A percentile compares a stretch with the other conserved stretches of the same genome.
These are phyloP conservation scores for Chromis chromis DNA, from an alignment of 2,797 vertebrate genomes.

Conservation along the genomic window DNA sequence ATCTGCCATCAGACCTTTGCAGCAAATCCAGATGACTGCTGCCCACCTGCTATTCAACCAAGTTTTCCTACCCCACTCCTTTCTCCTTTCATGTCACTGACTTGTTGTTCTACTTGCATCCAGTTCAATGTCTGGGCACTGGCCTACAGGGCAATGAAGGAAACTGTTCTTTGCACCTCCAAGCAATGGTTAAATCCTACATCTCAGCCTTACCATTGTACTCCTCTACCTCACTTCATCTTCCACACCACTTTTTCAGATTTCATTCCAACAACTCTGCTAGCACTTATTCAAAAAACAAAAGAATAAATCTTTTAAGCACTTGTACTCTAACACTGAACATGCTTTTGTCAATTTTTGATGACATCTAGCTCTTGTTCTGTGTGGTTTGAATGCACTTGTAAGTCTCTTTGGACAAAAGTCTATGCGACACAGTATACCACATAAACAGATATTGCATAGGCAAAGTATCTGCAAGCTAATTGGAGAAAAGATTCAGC, in stretches of 20 bases:
- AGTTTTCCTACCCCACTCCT: neutral
- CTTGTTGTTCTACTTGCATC: neutral
- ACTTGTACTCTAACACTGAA: neutral
- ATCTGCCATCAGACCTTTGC: neutral
- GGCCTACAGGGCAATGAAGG: neutral
- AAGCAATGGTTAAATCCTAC: neutral
- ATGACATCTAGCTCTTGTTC: neutral
- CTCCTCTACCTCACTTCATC: neutral
- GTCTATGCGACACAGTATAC: neutral
- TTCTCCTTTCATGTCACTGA: neutral
- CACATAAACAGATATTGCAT: too few relatives aligned
- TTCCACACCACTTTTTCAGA: neutral
- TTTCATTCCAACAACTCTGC: neutral
- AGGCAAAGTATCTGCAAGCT: neutral
- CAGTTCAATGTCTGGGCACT: neutral
- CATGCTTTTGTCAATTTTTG: neutral
- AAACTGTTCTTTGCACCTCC: neutral
- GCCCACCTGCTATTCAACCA: neutral
- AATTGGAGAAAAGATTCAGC: constrained; percentile 23
- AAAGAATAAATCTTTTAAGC: too few relatives aligned
- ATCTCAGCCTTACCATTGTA: neutral
- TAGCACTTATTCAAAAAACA: neutral
- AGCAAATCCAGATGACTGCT: neutral
- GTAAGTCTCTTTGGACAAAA: neutral
- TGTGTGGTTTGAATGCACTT: neutral